phyloP scores from a whole-genome alignment of 2,888 invertebrate genomes.

The Mantis religiosa region DNA sequence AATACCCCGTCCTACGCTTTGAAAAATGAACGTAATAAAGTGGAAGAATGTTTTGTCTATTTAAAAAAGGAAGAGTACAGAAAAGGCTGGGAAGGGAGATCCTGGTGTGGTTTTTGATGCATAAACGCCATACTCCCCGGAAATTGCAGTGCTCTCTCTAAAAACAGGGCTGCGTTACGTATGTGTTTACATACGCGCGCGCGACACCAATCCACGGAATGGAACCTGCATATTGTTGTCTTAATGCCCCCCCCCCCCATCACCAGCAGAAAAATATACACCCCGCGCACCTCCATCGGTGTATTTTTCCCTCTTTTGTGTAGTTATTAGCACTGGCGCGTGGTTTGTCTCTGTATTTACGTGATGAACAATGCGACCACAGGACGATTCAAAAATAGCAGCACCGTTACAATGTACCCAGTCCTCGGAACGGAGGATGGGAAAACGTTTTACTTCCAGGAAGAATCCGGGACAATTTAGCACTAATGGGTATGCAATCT shows the following conservation, averaged over 20 bases:
- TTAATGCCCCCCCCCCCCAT: not conserved
- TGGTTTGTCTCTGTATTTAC: not conserved
- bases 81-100: not conserved
- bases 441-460: no score
- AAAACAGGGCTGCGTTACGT: not conserved
- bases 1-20: not conserved
- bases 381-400: not conserved
- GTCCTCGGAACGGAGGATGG: no score
- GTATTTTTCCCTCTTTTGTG: not conserved
- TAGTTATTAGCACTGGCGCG: not conserved
- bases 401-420: not conserved
- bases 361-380: not conserved
- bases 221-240: not conserved
- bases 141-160: not conserved
- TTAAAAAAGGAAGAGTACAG: not conserved
- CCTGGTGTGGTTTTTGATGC: constrained; percentile 10
- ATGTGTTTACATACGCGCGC: not conserved
- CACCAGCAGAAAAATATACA: not conserved
- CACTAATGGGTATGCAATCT: no score
- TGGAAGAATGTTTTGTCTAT: constrained; percentile 25
- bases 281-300: not conserved
- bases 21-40: constrained; percentile 27
- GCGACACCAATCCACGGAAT: not conserved
- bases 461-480: no score
- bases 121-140: constrained; percentile 2